Conservation (phyloP, 2,888 invertebrate genomes). For the Machimus atricapillus region DNA sequence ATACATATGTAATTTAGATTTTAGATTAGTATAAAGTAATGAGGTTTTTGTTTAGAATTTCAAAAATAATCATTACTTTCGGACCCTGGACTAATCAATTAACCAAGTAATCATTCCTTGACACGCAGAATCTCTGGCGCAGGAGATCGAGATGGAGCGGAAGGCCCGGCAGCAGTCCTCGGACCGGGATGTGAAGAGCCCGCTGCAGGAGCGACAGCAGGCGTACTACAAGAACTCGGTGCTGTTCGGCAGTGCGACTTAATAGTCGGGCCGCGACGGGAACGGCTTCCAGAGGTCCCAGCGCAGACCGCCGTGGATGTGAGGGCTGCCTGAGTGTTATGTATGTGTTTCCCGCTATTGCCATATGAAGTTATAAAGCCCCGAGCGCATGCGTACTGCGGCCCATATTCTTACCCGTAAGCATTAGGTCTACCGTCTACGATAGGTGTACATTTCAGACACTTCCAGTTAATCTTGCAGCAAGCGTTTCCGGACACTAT, state of each 20-base stretch:
- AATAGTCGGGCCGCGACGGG: slow-evolving; percentile 57
- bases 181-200: slow-evolving; percentile 86
- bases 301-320: neutral
- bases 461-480: slow-evolving; percentile 24
- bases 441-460: neutral
- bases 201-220: slow-evolving; percentile 79
- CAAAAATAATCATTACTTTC: neutral
- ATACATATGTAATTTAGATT: too few species aligned
- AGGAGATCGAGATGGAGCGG: slow-evolving; percentile 87
- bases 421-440: neutral
- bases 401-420: neutral
- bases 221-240: slow-evolving; percentile 88
- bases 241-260: slow-evolving; percentile 86
- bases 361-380: neutral
- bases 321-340: neutral
- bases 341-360: neutral
- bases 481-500: slow-evolving; percentile 4
- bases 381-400: neutral
- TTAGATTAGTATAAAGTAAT: too few species aligned
- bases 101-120: neutral
- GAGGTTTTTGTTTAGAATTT: too few species aligned
- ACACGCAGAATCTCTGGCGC: slow-evolving; percentile 79
- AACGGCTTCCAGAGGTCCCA: neutral
- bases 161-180: slow-evolving; percentile 80
- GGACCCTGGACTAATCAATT: neutral